Evolutionary conservation across 2,113 vertebrate species (phyloP).

Genomic region (Edolisoma coerulescens): DNA sequence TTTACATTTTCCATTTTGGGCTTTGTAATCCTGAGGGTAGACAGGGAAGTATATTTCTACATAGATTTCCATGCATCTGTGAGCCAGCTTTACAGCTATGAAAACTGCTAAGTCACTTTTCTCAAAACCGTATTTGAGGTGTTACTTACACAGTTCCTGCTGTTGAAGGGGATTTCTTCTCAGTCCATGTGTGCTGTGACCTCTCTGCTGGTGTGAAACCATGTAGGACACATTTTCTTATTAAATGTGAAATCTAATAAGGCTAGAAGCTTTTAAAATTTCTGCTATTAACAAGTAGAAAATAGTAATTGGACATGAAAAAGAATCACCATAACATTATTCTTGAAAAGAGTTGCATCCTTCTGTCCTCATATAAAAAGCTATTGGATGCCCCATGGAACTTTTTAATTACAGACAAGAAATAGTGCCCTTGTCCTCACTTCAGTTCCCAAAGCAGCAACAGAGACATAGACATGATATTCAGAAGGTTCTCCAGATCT

Average conservation of each 20-base stretch:
- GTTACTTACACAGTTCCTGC: conserved; percentile 24
- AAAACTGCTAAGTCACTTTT: conserved; percentile 51
- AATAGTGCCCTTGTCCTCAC: neutral
- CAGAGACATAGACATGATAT: neutral
- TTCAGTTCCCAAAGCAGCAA: neutral
- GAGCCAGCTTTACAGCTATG: conserved; percentile 42
- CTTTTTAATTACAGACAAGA: neutral
- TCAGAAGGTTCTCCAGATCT: neutral
- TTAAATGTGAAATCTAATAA: neutral
- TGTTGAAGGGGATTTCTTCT: conserved; percentile 12
- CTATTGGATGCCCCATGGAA: neutral
- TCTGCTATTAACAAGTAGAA: neutral
- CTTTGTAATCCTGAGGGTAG: conserved; percentile 6
- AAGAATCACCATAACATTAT: neutral
- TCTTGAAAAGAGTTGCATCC: neutral
- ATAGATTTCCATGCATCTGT: neutral
- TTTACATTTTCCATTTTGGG: neutral
- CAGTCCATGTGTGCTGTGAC: neutral
- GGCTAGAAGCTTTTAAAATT: neutral
- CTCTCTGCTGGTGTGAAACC: neutral
- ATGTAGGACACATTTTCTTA: neutral
- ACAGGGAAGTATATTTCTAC: neutral
- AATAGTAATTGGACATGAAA: neutral
- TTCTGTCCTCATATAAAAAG: neutral
- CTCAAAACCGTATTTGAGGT: neutral